A percentile compares a stretch with the other conserved stretches of the same genome.
Evolutionary conservation across 1,140 invertebrate genomes (phyloP).

Genomic region (Tribolium madens): DNA sequence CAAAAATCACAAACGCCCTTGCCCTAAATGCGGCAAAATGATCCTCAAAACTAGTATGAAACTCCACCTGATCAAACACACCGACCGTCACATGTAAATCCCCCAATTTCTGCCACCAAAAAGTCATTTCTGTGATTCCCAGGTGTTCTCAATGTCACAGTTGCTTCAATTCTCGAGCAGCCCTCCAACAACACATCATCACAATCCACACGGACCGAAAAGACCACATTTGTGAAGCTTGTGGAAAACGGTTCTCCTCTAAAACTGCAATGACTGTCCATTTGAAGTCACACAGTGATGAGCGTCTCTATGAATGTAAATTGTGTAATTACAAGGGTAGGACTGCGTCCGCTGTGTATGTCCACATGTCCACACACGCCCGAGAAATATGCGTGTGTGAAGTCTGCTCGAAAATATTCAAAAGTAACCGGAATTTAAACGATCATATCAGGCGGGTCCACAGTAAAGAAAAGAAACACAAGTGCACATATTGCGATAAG

Average conservation of each 20-base stretch:
- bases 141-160: conserved; percentile 55
- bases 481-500: conserved; percentile 57
- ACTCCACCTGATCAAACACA: conserved; percentile 56
- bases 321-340: conserved; percentile 68
- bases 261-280: conserved; percentile 75
- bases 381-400: conserved; percentile 56
- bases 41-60: conserved; percentile 55
- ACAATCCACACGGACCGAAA: conserved; percentile 54
- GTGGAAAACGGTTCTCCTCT: conserved; percentile 70
- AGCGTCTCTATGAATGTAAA: conserved; percentile 72
- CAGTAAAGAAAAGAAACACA: conserved; percentile 53
- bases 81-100: conserved; percentile 54
- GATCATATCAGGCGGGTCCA: conserved; percentile 57
- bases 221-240: conserved; percentile 66
- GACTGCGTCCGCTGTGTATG: conserved; percentile 56
- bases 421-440: conserved; percentile 55
- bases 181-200: conserved; percentile 50
- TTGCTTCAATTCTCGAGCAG: conserved; percentile 48
- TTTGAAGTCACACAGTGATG: conserved; percentile 79
- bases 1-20: conserved; percentile 51
- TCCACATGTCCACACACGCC: conserved; percentile 58
- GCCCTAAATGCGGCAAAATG: conserved; percentile 54
- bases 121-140: conserved; percentile 9
- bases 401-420: conserved; percentile 59
- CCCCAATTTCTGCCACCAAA: neutral